Evolutionary conservation across 1,140 invertebrate species (phyloP).

Genomic region (Sesamia nonagrioides): DNA sequence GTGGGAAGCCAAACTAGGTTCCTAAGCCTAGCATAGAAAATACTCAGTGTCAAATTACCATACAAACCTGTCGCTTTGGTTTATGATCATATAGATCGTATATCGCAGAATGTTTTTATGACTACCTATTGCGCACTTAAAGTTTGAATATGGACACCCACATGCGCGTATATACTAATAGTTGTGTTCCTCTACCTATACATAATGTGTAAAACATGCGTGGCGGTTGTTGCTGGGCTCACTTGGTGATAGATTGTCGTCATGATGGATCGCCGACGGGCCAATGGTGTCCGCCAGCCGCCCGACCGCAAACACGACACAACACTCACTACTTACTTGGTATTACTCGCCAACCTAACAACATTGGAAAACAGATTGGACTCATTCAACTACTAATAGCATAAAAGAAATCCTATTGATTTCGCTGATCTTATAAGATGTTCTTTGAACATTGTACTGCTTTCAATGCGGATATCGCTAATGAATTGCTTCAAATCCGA

Average conservation of each 20-base stretch:
- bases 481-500: too few relatives aligned
- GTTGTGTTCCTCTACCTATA: background rate
- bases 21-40: constrained; percentile 37
- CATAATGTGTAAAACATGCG: constrained; percentile 33
- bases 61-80: constrained; percentile 46
- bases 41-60: constrained; percentile 44
- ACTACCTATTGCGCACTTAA: constrained; percentile 24
- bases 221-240: constrained; percentile 6
- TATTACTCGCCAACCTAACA: constrained; percentile 51
- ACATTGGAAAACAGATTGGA: constrained; percentile 49
- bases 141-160: constrained; percentile 24
- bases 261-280: constrained; percentile 63
- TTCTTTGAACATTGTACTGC: too few relatives aligned
- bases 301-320: constrained; percentile 55
- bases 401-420: background rate
- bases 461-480: background rate
- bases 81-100: constrained; percentile 39
- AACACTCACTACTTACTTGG: constrained; percentile 56
- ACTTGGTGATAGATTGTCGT: constrained; percentile 65
- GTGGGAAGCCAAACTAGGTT: constrained; percentile 30
- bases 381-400: background rate
- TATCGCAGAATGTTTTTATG: constrained; percentile 37
- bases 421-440: background rate
- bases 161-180: constrained; percentile 4
- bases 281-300: constrained; percentile 49